Evolutionary conservation across 2,797 vertebrate genomes (phyloP).

Genomic region (Graptemys geographica): DNA sequence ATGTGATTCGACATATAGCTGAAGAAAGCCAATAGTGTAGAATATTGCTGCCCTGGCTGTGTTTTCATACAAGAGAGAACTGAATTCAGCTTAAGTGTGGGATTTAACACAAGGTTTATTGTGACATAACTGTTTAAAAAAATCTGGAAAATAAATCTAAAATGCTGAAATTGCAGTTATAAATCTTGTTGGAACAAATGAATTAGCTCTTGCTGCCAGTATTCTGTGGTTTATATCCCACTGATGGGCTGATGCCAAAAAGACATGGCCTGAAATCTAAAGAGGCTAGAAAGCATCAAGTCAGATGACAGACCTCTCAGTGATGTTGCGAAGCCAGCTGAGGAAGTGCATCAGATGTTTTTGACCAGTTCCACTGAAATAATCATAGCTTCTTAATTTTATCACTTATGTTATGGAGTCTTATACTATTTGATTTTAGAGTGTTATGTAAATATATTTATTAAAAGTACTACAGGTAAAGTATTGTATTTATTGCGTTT

Average conservation of each 20-base stretch:
- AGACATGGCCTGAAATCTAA: neutral
- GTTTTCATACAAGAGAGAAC: neutral
- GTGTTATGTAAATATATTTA: neutral
- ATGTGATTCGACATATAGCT: neutral
- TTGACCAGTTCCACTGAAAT: neutral
- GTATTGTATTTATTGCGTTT: neutral
- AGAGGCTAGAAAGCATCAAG: neutral
- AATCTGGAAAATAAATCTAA: neutral
- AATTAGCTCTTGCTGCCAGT: neutral
- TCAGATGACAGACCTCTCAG: neutral
- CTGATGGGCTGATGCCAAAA: neutral
- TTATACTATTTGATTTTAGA: neutral
- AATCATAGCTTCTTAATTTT: neutral
- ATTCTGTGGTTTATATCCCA: neutral
- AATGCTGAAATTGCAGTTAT: neutral
- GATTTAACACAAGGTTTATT: neutral
- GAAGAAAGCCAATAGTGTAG: neutral
- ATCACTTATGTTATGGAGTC: neutral
- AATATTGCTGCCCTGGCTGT: neutral
- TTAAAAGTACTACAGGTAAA: neutral
- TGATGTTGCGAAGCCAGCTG: neutral
- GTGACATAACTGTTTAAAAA: neutral
- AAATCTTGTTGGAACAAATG: neutral
- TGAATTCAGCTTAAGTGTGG: neutral
- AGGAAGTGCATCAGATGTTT: neutral